phyloP scores from a whole-genome alignment of 2,888 invertebrate species.

The Megaustenia siamemsis region DNA sequence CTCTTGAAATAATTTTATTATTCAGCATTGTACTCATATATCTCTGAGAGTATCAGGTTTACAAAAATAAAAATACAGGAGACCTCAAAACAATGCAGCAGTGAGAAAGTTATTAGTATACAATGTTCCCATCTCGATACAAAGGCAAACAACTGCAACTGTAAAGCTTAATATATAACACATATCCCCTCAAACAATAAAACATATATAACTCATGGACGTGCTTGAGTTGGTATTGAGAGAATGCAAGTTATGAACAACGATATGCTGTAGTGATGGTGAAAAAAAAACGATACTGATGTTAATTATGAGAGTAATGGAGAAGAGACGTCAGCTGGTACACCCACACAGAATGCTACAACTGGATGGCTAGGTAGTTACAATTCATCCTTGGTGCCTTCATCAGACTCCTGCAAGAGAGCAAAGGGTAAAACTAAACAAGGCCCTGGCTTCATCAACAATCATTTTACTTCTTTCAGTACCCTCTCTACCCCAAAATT shows the following conservation, averaged over 20 bases:
- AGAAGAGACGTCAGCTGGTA: constrained; percentile 34
- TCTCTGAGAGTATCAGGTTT: not conserved
- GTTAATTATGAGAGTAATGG: not conserved
- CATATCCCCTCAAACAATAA: not conserved
- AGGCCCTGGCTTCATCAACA: not conserved
- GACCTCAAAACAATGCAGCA: not conserved
- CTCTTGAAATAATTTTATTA: no score
- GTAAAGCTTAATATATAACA: not conserved
- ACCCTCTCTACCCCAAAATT: no score
- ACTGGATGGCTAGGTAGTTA: constrained; percentile 40
- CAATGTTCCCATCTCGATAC: not conserved
- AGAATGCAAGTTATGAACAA: not conserved
- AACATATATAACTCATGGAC: not conserved
- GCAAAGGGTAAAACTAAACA: constrained; percentile 33
- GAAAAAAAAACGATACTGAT: constrained; percentile 16
- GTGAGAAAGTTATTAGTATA: not conserved
- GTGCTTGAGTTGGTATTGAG: not conserved
- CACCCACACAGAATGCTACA: constrained; percentile 21
- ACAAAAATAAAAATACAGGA: no score
- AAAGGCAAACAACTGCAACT: not conserved
- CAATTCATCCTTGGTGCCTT: constrained; percentile 51
- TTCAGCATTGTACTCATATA: not conserved
- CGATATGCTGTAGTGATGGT: not conserved
- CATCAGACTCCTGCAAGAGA: constrained; percentile 54
- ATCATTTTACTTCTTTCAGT: not conserved